Evolutionary conservation across 2,113 vertebrate species (phyloP).

Genomic region (Sinosuthora webbiana): DNA sequence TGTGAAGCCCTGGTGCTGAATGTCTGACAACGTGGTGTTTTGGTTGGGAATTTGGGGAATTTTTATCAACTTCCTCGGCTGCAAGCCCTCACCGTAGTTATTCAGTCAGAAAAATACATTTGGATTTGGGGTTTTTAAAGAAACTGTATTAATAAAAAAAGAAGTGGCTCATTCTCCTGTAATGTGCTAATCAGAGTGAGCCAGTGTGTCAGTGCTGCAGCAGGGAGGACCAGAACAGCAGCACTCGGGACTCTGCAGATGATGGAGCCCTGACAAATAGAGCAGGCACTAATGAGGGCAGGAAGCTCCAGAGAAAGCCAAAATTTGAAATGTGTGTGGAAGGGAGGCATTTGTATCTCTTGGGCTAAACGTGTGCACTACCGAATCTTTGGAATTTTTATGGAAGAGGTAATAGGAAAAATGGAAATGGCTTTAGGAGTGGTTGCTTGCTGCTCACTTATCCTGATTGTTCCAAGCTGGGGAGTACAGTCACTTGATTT

Average conservation of each 20-base stretch:
- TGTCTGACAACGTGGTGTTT: background rate
- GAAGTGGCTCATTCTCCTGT: background rate
- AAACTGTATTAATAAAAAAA: background rate
- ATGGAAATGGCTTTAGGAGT: background rate
- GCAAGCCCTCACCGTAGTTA: background rate
- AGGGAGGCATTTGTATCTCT: background rate
- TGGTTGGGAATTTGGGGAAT: background rate
- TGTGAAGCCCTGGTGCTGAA: background rate
- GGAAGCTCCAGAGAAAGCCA: background rate
- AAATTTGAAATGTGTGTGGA: background rate
- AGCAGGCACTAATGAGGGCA: background rate
- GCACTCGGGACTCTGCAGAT: accelerated
- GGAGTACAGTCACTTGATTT: background rate
- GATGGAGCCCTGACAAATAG: background rate
- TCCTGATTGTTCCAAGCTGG: background rate
- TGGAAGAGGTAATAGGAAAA: background rate
- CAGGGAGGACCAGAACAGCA: background rate
- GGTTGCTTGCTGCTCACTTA: background rate
- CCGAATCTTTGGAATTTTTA: background rate
- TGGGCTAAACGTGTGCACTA: background rate
- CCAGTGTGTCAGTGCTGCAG: background rate
- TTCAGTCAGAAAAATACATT: background rate
- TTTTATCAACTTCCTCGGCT: background rate
- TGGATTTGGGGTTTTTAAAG: background rate
- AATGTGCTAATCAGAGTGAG: background rate